Evolutionary conservation across 2,888 invertebrate species (phyloP).

Genomic region (Drosophila maculinotata): DNA sequence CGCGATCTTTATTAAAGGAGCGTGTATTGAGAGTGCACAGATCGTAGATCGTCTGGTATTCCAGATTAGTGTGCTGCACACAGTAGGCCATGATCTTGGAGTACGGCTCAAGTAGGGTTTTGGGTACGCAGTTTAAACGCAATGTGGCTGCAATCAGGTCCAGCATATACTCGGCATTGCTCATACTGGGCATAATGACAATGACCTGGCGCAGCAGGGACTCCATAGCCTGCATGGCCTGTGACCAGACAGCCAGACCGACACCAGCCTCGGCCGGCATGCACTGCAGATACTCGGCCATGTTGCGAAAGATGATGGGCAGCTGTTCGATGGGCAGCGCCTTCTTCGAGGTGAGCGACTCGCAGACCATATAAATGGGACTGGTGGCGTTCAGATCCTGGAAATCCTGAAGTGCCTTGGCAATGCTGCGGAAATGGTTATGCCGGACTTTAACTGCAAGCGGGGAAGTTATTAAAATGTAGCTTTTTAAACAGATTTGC

Average conservation of each 20-base stretch:
- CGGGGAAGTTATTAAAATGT: neutral
- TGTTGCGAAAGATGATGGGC: slow-evolving; percentile 93
- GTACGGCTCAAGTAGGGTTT: slow-evolving; percentile 95
- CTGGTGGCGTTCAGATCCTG: slow-evolving; percentile 97
- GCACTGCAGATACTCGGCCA: slow-evolving; percentile 96
- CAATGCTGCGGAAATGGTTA: slow-evolving; percentile 97
- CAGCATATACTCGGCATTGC: slow-evolving; percentile 90
- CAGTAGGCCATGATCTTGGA: slow-evolving; percentile 96
- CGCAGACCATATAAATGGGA: slow-evolving; percentile 93
- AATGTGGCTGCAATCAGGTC: slow-evolving; percentile 92
- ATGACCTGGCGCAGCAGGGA: slow-evolving; percentile 92
- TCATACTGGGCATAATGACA: slow-evolving; percentile 89
- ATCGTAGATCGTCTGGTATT: slow-evolving; percentile 92
- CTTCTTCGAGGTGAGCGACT: slow-evolving; percentile 92
- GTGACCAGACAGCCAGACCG: slow-evolving; percentile 91
- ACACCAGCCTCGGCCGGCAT: slow-evolving; percentile 92
- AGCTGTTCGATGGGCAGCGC: slow-evolving; percentile 89
- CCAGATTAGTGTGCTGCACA: slow-evolving; percentile 94
- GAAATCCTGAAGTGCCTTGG: slow-evolving; percentile 97
- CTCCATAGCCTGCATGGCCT: slow-evolving; percentile 94
- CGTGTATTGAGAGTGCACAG: slow-evolving; percentile 95
- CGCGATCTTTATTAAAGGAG: slow-evolving; percentile 95
- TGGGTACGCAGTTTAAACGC: slow-evolving; percentile 91
- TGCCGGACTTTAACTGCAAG: slow-evolving; percentile 86
- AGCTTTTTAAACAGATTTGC: too few species aligned